Percentiles rank a stretch among this genome's conserved stretches.
Conservation (phyloP, 1,140 invertebrate species). For the Eumeta japonica region DNA sequence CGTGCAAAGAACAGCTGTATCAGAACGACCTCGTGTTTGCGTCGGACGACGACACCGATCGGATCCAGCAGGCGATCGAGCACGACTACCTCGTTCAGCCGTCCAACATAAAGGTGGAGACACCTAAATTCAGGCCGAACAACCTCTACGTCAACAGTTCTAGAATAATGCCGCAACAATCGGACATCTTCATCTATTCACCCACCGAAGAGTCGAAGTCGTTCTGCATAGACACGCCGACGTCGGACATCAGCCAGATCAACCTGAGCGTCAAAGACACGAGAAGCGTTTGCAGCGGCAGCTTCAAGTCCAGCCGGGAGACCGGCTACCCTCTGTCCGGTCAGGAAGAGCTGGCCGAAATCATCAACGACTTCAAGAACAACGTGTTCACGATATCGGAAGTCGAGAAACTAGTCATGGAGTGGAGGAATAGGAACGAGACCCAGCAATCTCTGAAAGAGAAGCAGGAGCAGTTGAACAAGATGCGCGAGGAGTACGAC, state of each 20-base stretch:
- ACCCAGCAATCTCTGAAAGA: conserved; percentile 82
- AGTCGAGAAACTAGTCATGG: conserved; percentile 79
- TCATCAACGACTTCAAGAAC: conserved; percentile 87
- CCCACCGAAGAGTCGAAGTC: conserved; percentile 47
- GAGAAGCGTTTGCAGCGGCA: conserved; percentile 35
- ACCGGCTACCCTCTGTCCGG: conserved; percentile 33
- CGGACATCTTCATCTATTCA: conserved; percentile 44
- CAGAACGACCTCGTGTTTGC: conserved; percentile 42
- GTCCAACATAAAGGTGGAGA: conserved; percentile 61
- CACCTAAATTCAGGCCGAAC: conserved; percentile 45
- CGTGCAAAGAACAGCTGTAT: conserved; percentile 42
- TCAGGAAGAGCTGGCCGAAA: conserved; percentile 79
- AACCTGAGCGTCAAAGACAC: conserved; percentile 44
- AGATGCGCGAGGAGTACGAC: conserved; percentile 78
- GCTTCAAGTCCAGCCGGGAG: conserved; percentile 44
- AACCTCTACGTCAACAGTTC: conserved; percentile 51
- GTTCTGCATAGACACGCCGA: conserved; percentile 46
- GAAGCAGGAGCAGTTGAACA: conserved; percentile 76
- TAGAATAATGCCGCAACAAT: conserved; percentile 38
- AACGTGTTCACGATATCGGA: conserved; percentile 82
- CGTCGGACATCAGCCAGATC: conserved; percentile 51
- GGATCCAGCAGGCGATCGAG: conserved; percentile 54
- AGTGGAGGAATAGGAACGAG: conserved; percentile 82
- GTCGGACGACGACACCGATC: conserved; percentile 26
- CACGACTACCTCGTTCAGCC: conserved; percentile 62